Evolutionary conservation across 2,888 invertebrate genomes (phyloP), one percentile per base, ranked within the genome.

Genomic region (Malthinus seriepunctatus): DNA sequence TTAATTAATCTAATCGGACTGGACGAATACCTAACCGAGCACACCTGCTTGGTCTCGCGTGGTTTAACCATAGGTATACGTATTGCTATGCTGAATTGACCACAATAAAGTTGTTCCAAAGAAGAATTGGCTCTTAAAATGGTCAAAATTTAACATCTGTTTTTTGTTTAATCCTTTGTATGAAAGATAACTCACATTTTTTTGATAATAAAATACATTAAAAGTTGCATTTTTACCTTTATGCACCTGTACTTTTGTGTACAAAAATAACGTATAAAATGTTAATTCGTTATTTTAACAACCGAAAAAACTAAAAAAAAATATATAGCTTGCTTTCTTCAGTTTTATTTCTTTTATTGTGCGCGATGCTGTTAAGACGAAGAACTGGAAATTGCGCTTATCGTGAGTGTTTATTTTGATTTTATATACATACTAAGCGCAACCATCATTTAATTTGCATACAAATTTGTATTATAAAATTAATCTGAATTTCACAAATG

Each of bases 371-470:
- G 37, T 23, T 37, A 37, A 33, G 45, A 39, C 42, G 10, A 38
- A 51, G 56, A 56, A 48, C 49, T 56, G 49, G 37, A 51, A 55
- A 46, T 37, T 56, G 38, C 11, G 37, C 49, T 56, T 56, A 49
- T 55, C 52, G 35, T 12, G 14, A 46, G 45, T 46, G 34, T 52
- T 47, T 39, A 54, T 44, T 46, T 54, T 47, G 23, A 54, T 54
- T 37, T 32, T 31, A 31, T 46, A 11, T 15, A n/a, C 46, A 23
- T 35, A 9, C 38, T 31, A 48, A 46, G 23, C 38, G 11, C n/a
- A 12, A 48, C 32, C 23, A 23, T 54, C 14, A 8, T 46, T 50
- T 35, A 34, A 55, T 55, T 55, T 49, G 49, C 55, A 55, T 55
- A 50, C 49, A 49, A 55, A 55, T 55, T 55, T 14, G 39, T 32